A percentile compares a stretch with the other conserved stretches of the same genome.
These are phyloP conservation scores for Chrysolina haemoptera DNA, from an alignment of 2,888 invertebrate genomes.

Conservation along the genomic window DNA sequence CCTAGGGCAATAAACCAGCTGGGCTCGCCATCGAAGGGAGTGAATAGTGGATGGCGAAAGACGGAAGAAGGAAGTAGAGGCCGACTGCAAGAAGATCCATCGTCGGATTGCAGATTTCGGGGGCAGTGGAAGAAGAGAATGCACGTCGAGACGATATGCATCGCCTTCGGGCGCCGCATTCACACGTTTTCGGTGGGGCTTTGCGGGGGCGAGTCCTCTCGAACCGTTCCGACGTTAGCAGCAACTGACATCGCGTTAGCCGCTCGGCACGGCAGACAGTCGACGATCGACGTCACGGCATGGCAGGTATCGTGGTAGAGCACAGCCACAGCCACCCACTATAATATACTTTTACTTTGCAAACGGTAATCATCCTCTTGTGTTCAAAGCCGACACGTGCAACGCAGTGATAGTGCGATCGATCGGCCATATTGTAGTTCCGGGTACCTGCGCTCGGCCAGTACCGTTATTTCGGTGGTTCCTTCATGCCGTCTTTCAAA, in stretches of 20 bases:
- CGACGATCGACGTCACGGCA: conserved; percentile 50
- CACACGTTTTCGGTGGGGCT: conserved; percentile 50
- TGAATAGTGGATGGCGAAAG: conserved; percentile 35
- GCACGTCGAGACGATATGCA: conserved; percentile 55
- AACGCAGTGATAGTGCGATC: conserved; percentile 35
- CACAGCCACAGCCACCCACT: conserved; percentile 50
- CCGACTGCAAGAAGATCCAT: conserved; percentile 41
- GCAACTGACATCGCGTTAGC: conserved; percentile 50
- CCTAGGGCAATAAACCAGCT: conserved; percentile 16
- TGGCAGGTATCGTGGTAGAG: conserved; percentile 42
- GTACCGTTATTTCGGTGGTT: conserved; percentile 43
- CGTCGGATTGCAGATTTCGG: conserved; percentile 45
- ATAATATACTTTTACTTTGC: conserved; percentile 44
- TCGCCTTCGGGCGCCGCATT: conserved; percentile 57
- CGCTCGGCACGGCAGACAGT: conserved; percentile 50
- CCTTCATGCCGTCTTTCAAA: conserved; percentile 29
- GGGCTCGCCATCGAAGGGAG: conserved; percentile 7
- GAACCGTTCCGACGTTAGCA: conserved; percentile 47
- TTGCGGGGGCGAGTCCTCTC: conserved; percentile 47
- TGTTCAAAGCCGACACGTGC: conserved; percentile 43
- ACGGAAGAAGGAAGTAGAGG: conserved; percentile 46
- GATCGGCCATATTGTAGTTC: conserved; percentile 44
- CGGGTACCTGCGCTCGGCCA: conserved; percentile 37
- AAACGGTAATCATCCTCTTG: conserved; percentile 44
- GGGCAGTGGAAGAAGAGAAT: conserved; percentile 44